These are phyloP conservation scores for Fistularia commersonii DNA, from an alignment of 2,797 vertebrate genomes.

Conservation along the genomic window DNA sequence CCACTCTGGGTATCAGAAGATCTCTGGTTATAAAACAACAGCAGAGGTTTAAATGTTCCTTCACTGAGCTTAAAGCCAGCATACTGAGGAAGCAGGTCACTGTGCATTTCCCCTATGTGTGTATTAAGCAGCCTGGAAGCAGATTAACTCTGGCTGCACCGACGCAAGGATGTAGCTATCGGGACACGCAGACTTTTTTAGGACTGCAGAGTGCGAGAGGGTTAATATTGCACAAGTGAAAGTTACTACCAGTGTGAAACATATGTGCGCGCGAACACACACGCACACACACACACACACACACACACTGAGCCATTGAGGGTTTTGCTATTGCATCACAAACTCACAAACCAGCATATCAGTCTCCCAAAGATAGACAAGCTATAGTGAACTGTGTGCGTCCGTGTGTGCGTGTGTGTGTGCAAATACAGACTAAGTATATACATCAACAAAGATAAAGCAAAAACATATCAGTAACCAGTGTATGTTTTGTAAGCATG, in stretches of 20 bases:
- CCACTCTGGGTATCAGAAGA: no score
- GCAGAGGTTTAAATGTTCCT: not conserved
- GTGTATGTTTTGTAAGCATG: no score
- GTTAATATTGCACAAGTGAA: conserved; percentile 29
- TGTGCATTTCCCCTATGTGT: conserved; percentile 25
- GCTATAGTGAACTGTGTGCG: no score
- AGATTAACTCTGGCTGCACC: conserved; percentile 43
- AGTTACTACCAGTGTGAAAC: not conserved
- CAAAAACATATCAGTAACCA: no score
- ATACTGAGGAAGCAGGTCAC: conserved; percentile 31
- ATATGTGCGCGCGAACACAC: no score
- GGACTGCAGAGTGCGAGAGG: conserved; percentile 4
- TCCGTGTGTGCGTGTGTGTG: no score
- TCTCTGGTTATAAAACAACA: not conserved
- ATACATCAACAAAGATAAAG: no score
- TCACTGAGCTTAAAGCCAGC: conserved; percentile 19
- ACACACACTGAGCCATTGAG: no score
- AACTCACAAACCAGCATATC: no score
- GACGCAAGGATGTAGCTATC: conserved; percentile 8
- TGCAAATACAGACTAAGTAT: no score
- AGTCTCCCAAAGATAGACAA: no score
- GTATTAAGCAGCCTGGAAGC: conserved; percentile 39
- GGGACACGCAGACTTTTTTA: conserved; percentile 3
- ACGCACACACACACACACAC: not conserved
- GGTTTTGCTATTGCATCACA: not conserved